Base-by-base conservation (phyloP, 2,797 vertebrate genomes). In the Microctenopoma steveboyesi region DNA sequence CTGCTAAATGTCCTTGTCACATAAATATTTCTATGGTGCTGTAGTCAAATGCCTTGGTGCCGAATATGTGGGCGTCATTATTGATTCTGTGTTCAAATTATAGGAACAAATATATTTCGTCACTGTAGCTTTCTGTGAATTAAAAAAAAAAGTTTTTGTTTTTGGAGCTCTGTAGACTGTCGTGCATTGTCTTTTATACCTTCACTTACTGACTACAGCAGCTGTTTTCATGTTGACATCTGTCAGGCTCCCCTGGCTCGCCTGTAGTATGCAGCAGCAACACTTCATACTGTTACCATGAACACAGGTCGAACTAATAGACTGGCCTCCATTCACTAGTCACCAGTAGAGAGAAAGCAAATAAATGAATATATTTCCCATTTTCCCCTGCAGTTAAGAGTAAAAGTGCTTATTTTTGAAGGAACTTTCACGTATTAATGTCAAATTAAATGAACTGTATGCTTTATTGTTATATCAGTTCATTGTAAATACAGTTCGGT, bases 1-100 rank as follows among this genome's bases (percentile, higher is more conserved):
- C 50, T 14, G 39, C 50, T 56, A 46, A 58, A 49, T 47, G 16
- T 58, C n/a, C 12, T 27, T 58, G 65, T 66, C 61, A 47, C 56
- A 30, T 45, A 18, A 45, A 67, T n/a, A 46, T 22, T 27, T 5
- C 35, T 39, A 6, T 5, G 18, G 16, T 2, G 18, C 14, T 47
- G 16, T 3, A 60, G 3, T 2, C 37, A 25, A 37, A 52, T 52
- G 28, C 59, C 49, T 8, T 0, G 2, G 22, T 49, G 45, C 16
- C 52, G 46, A 18, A 61, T 37, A 43, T 14, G 48, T 35, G 3
- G 4, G 8, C 27, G 46, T 63, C 33, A 47, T 33, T 43, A 70
- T 55, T 35, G n/a, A 54, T 40, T 39, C 5, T 8, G 4, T 47
- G 6, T 47, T 47, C 14, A 48, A 62, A 37, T 46, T 6, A 45